These are phyloP conservation scores for Jaculus jaculus DNA, from an alignment of 2,113 vertebrate species.

Conservation along the genomic window DNA sequence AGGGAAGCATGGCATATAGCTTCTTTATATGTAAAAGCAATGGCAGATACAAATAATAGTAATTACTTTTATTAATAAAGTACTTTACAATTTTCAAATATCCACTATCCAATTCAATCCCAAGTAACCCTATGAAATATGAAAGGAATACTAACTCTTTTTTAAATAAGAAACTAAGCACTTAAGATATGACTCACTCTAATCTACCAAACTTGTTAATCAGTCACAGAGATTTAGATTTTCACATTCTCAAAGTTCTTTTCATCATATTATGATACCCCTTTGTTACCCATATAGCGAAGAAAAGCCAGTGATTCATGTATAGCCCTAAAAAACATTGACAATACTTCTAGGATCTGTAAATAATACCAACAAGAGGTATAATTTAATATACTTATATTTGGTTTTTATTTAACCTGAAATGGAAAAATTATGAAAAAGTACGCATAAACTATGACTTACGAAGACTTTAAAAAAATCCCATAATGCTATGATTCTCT, in stretches of 20 bases:
- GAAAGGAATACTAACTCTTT: neutral
- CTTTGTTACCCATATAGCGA: conserved; percentile 31
- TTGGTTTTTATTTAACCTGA: conserved; percentile 40
- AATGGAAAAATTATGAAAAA: conserved; percentile 55
- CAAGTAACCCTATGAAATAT: neutral
- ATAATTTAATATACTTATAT: conserved; percentile 10
- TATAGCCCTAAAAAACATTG: conserved; percentile 23
- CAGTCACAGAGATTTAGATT: conserved; percentile 33
- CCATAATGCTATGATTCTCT: conserved; percentile 5
- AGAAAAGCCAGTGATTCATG: conserved; percentile 7
- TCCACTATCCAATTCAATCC: conserved; percentile 5
- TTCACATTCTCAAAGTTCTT: conserved; percentile 43
- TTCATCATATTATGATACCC: neutral
- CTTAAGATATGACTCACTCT: neutral
- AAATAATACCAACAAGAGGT: conserved; percentile 33
- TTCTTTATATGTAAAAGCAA: conserved; percentile 24
- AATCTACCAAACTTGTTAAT: neutral
- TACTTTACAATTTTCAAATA: conserved; percentile 35
- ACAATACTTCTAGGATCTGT: neutral
- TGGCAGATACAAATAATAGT: neutral
- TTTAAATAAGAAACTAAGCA: conserved; percentile 29
- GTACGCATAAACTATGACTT: conserved; percentile 30
- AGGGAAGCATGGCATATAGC: neutral
- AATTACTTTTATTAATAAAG: conserved; percentile 43
- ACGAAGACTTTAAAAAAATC: neutral